Evolutionary conservation across 2,113 vertebrate genomes (phyloP).

Genomic region (Campylomormyrus numenius): DNA sequence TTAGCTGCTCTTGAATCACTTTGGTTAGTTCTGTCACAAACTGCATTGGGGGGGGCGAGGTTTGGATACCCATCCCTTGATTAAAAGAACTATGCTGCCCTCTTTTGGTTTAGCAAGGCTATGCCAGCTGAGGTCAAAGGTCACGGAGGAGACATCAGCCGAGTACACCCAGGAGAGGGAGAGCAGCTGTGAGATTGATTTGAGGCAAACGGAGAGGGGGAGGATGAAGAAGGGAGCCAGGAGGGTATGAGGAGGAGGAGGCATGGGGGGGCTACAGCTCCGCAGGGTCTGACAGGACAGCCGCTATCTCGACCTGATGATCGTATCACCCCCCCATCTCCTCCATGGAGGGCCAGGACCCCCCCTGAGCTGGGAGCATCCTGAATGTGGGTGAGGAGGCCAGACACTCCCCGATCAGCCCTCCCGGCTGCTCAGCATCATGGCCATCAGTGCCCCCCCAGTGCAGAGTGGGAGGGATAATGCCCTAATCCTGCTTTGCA

Average conservation of each 20-base stretch:
- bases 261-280: not conserved
- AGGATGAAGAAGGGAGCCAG: not conserved
- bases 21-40: not conserved
- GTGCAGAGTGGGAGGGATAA: conserved; percentile 37
- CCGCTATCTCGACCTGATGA: not conserved
- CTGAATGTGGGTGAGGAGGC: not conserved
- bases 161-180: conserved; percentile 18
- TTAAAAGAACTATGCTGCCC: conserved; percentile 64
- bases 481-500: conserved; percentile 66
- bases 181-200: conserved; percentile 20
- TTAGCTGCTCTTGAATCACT: not conserved
- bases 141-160: conserved; percentile 30
- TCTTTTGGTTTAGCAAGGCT: conserved; percentile 55
- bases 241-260: not conserved
- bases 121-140: conserved; percentile 30
- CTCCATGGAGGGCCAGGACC: not conserved
- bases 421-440: conserved; percentile 51
- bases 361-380: not conserved
- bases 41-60: not conserved
- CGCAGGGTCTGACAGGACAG: not conserved
- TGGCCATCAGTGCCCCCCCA: conserved; percentile 35
- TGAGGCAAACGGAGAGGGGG: not conserved
- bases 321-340: not conserved
- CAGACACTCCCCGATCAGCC: conserved; percentile 42
- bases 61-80: conserved; percentile 2